Percentiles rank a stretch among this genome's conserved stretches.
Conservation (phyloP, 2,888 invertebrate genomes). For the Eilema depressum region DNA sequence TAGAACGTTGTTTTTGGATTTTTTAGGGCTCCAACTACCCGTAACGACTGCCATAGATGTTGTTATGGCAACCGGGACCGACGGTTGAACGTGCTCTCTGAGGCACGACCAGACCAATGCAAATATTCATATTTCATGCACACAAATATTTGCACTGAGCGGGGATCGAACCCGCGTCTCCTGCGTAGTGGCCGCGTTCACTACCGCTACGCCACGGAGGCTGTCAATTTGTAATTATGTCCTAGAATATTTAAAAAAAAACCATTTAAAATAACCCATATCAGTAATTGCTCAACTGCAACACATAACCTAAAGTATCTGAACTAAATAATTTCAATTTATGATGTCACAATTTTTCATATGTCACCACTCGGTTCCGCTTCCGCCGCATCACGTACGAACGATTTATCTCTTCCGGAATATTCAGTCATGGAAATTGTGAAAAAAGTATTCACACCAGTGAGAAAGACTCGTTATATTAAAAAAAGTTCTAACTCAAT, state of each 20-base stretch:
- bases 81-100: no score
- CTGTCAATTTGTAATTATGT: no score
- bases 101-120: no score
- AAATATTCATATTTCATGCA: no score
- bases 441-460: slow-evolving; percentile 33
- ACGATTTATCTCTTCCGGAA: slow-evolving; percentile 62
- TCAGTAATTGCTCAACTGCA: neutral
- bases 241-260: neutral
- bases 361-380: slow-evolving; percentile 59
- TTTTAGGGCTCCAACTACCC: no score
- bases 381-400: slow-evolving; percentile 63
- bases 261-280: neutral
- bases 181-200: no score
- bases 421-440: slow-evolving; percentile 54
- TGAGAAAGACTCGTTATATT: slow-evolving; percentile 39
- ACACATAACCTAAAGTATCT: neutral
- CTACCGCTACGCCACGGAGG: no score
- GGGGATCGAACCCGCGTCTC: no score
- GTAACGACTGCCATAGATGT: no score
- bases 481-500: slow-evolving; percentile 50
- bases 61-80: no score
- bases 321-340: slow-evolving; percentile 52
- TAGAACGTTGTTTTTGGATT: no score
- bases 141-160: no score
- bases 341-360: slow-evolving; percentile 63